These are phyloP conservation scores for Rafetus swinhoei DNA, from an alignment of 2,113 vertebrate genomes.

Conservation along the genomic window DNA sequence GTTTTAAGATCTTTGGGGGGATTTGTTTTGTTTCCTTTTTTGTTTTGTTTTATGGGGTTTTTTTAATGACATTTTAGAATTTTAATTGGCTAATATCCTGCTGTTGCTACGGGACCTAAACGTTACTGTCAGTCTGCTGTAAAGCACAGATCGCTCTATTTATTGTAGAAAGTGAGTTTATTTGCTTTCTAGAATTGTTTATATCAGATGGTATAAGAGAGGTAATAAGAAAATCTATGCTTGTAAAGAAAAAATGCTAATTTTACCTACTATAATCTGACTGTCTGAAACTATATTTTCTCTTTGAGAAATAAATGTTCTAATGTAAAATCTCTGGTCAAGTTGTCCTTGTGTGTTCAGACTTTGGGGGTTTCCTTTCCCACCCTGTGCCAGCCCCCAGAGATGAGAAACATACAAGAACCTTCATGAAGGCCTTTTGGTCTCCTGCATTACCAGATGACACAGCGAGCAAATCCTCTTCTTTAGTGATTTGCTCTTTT, in stretches of 20 bases:
- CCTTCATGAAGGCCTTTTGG: neutral
- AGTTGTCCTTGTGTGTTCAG: neutral
- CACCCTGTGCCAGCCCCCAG: neutral
- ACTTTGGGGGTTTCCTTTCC: neutral
- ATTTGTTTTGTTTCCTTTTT: constrained; percentile 49
- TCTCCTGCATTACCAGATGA: neutral
- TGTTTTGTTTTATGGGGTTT: constrained; percentile 12
- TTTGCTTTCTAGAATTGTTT: constrained; percentile 91
- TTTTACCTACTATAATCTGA: constrained; percentile 93
- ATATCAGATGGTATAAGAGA: constrained; percentile 89
- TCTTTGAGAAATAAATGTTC: constrained; percentile 94
- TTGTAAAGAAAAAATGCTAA: constrained; percentile 91
- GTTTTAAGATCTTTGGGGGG: constrained; percentile 71
- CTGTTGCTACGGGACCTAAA: constrained; percentile 77
- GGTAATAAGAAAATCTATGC: constrained; percentile 88
- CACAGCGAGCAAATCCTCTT: neutral
- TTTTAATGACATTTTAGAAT: constrained; percentile 76
- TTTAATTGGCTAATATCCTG: constrained; percentile 75
- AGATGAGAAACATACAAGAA: neutral
- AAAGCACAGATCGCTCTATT: constrained; percentile 90
- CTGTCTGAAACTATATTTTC: constrained; percentile 93
- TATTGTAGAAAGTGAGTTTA: constrained; percentile 91
- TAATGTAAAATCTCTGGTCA: constrained; percentile 72
- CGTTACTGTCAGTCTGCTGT: constrained; percentile 82
- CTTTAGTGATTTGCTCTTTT: neutral